These are phyloP conservation scores for Rhombomys opimus DNA, from an alignment of 2,113 vertebrate species.

Conservation along the genomic window DNA sequence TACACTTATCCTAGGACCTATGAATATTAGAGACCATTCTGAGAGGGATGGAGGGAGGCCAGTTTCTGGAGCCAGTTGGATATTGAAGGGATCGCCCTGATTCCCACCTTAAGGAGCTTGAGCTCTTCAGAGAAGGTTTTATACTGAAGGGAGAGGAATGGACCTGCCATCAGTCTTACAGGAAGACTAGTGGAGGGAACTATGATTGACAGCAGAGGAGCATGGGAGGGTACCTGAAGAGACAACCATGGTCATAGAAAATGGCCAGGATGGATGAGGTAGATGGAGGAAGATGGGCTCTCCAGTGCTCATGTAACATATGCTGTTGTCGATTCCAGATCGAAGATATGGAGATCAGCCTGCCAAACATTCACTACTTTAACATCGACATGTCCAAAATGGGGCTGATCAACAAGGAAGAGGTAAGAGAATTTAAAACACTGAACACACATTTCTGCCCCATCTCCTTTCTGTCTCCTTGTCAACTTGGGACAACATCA, in stretches of 20 bases:
- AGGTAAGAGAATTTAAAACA: conserved; percentile 88
- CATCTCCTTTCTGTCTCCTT: neutral
- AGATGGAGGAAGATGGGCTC: neutral
- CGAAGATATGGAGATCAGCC: conserved; percentile 93
- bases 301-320: neutral
- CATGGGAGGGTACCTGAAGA: neutral
- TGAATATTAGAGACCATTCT: neutral
- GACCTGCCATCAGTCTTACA: neutral
- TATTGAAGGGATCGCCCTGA: neutral
- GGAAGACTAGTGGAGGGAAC: neutral
- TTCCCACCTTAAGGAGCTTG: neutral
- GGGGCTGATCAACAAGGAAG: conserved; percentile 93
- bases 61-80: neutral
- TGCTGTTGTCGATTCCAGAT: conserved; percentile 88
- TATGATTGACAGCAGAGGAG: neutral
- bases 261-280: neutral
- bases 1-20: neutral
- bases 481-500: conserved; percentile 4
- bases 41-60: neutral
- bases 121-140: conserved; percentile 11
- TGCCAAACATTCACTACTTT: conserved; percentile 96
- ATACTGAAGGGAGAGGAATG: neutral
- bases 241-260: neutral
- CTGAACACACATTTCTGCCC: neutral
- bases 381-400: conserved; percentile 95